Evolutionary conservation across 2,888 invertebrate genomes (phyloP).

Genomic region (Sialis lutaria): DNA sequence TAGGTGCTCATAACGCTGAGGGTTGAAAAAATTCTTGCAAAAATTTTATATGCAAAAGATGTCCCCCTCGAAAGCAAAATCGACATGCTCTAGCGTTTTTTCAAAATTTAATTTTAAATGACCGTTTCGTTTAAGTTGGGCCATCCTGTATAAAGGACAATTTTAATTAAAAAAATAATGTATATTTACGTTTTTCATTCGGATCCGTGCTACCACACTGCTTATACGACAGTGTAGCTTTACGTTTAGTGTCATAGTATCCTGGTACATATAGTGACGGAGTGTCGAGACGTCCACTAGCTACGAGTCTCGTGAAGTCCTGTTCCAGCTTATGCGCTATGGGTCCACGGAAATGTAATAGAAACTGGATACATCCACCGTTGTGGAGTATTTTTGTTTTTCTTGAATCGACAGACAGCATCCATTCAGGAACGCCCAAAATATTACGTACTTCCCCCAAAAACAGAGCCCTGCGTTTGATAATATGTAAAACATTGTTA

Average conservation of each 20-base stretch:
- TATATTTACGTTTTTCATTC: slow-evolving; percentile 40
- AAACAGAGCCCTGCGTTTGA: slow-evolving; percentile 51
- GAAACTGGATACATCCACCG: slow-evolving; percentile 66
- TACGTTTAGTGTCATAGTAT: slow-evolving; percentile 50
- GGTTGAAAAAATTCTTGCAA: no score
- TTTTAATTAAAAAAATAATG: no score
- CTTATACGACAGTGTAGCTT: slow-evolving; percentile 51
- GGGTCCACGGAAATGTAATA: slow-evolving; percentile 74
- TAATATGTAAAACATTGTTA: no score
- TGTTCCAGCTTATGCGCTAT: slow-evolving; percentile 61
- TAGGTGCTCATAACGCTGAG: no score
- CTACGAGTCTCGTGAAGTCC: slow-evolving; percentile 59
- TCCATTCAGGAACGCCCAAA: slow-evolving; percentile 81
- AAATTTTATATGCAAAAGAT: no score
- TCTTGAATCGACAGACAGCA: slow-evolving; percentile 68
- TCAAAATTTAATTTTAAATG: no score
- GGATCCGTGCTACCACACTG: slow-evolving; percentile 62
- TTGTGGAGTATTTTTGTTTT: slow-evolving; percentile 60
- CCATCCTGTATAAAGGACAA: no score
- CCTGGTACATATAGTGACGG: slow-evolving; percentile 68
- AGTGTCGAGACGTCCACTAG: slow-evolving; percentile 52
- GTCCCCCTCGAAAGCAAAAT: no score
- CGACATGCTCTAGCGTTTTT: no score
- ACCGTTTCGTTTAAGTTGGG: no score
- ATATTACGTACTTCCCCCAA: slow-evolving; percentile 62